Base-by-base conservation (phyloP, 2,888 invertebrate species). In the Pyrrhia umbra region DNA sequence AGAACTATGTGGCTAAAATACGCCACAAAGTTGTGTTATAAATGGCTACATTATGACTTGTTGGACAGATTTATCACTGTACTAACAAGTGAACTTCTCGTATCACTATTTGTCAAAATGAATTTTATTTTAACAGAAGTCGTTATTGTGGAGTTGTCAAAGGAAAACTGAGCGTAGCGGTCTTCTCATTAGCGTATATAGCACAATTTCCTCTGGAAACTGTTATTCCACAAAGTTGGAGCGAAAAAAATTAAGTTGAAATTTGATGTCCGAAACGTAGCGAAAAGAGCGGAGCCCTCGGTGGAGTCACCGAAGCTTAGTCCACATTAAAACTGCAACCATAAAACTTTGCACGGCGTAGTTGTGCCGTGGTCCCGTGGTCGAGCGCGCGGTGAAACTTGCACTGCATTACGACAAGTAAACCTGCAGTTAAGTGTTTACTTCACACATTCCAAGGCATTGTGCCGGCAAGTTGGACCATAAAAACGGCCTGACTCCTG, bases 381-480 rank as follows among this genome's bases (percentile, higher is more conserved):
- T 80, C 87, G 86, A 89, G 88, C 84, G 83, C 85, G 85, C 81
- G 86, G 85, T 68, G 77, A 88, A 94, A 94, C 92, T 94, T 92
- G 84, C 83, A 87, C 90, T 88, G 89, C 92, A 90, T 91, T 91
- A 92, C 91, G 88, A 90, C 88, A 90, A 91, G 90, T 87, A 88
- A 92, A 92, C 90, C 91, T 92, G 92, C 90, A 93, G 90, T 92
- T 91, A 92, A 93, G 92, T 93, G 93, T 93, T 93, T 92, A 91
- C 89, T 92, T 90, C 89, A 90, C 92, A 92, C 92, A 90, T 92
- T 92, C 86, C 88, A 87, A 91, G 91, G 87, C 88, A 86, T 86
- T 88, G 87, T 88, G 84, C 83, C 61, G 75, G 79, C 89, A 91
- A 87, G 88, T 88, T 85, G 59, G 83, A 80, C 85, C 88, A 89